Evolutionary conservation across 2,888 invertebrate genomes (phyloP).

Genomic region (Eucera pruinosa): DNA sequence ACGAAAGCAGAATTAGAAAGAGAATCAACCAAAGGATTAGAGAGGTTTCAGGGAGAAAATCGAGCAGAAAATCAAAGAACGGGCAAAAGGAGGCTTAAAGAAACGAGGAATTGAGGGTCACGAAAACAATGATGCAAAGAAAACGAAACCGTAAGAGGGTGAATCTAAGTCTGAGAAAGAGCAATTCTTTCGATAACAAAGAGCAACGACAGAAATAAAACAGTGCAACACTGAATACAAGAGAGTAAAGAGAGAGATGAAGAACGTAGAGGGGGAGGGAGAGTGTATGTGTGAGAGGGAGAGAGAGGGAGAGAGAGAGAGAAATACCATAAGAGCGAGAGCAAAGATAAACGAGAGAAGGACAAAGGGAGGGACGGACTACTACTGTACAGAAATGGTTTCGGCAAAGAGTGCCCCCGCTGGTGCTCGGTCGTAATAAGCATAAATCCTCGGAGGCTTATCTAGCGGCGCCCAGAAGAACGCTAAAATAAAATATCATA

Average conservation of each 20-base stretch:
- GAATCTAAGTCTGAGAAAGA: constrained; percentile 1
- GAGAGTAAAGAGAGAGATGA: constrained; percentile 8
- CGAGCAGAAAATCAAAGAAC: constrained; percentile 4
- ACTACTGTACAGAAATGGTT: constrained; percentile 72
- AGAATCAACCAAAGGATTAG: not conserved
- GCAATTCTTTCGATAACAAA: constrained; percentile 13
- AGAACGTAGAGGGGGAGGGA: constrained; percentile 9
- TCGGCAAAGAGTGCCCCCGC: constrained; percentile 76
- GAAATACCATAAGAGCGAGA: constrained; percentile 37
- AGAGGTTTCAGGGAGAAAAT: constrained; percentile 1
- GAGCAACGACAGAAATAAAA: constrained; percentile 20
- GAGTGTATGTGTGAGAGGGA: constrained; percentile 17
- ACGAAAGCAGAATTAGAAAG: not conserved
- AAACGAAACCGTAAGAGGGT: not conserved
- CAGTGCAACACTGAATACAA: constrained; percentile 26
- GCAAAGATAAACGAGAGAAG: constrained; percentile 47
- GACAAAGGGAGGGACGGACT: constrained; percentile 56
- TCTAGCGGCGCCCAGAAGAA: constrained; percentile 83
- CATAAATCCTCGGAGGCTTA: constrained; percentile 84
- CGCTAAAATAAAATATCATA: constrained; percentile 84
- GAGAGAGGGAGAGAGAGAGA: constrained; percentile 8
- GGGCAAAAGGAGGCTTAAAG: not conserved
- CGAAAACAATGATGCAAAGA: not conserved
- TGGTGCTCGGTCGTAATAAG: constrained; percentile 81
- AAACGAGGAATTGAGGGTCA: not conserved